Conservation (phyloP, 2,888 invertebrate species). For the Watsonalla cultraria region DNA sequence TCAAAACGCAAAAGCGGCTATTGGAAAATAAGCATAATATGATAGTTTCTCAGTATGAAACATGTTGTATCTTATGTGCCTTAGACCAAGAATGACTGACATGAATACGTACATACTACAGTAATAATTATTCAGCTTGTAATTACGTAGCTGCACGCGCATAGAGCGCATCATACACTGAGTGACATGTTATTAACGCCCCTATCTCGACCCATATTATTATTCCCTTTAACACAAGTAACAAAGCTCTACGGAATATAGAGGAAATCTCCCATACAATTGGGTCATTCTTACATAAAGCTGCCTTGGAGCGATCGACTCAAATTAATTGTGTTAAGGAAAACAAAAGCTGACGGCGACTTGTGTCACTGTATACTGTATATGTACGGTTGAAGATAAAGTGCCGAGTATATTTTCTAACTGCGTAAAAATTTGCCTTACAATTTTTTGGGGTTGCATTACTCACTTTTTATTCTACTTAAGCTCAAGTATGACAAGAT, state of each 20-base stretch:
- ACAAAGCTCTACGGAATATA: conserved; percentile 19
- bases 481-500: too few species aligned
- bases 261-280: conserved; percentile 24
- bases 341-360: conserved; percentile 7
- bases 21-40: too few species aligned
- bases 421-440: too few species aligned
- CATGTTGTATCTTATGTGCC: too few species aligned
- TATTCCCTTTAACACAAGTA: conserved; percentile 18
- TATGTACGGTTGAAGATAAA: neutral
- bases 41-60: too few species aligned
- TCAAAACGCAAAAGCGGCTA: too few species aligned
- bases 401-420: neutral
- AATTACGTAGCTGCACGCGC: conserved; percentile 12
- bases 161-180: conserved; percentile 26
- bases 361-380: neutral
- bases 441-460: too few species aligned
- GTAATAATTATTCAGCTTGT: conserved; percentile 2
- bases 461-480: too few species aligned
- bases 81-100: too few species aligned
- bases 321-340: conserved; percentile 13
- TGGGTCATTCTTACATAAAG: conserved; percentile 21
- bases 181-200: conserved; percentile 41
- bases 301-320: conserved; percentile 2
- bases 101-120: neutral
- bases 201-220: conserved; percentile 13